Conservation (phyloP, 1,140 invertebrate genomes). For the Micrasema longulum region DNA sequence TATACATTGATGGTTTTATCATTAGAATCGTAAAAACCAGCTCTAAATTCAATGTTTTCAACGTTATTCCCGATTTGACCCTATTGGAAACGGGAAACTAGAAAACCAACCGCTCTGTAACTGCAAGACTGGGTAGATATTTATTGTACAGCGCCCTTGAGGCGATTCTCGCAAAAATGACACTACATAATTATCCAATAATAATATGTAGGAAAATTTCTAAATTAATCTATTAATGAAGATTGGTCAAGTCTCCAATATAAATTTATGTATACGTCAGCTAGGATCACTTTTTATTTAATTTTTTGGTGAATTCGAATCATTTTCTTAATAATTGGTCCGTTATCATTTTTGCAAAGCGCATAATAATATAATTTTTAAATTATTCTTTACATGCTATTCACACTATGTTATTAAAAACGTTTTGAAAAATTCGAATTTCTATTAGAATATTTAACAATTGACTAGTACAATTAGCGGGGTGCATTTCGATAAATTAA, state of each 20-base stretch:
- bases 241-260: constrained; percentile 17
- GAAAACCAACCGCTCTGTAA: too few relatives aligned
- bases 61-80: too few relatives aligned
- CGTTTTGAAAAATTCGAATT: constrained; percentile 28
- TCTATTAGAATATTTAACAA: constrained; percentile 31
- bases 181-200: too few relatives aligned
- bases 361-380: constrained; percentile 15
- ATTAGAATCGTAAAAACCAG: too few relatives aligned
- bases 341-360: constrained; percentile 14
- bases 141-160: too few relatives aligned
- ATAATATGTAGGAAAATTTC: not conserved
- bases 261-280: too few relatives aligned
- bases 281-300: constrained; percentile 12
- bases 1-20: too few relatives aligned
- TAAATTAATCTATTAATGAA: constrained; percentile 32
- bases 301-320: not conserved
- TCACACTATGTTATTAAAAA: constrained; percentile 29
- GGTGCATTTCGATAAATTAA: constrained; percentile 5
- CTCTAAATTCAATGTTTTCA: too few relatives aligned
- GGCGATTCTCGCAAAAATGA: too few relatives aligned
- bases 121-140: too few relatives aligned
- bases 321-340: constrained; percentile 26
- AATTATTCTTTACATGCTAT: constrained; percentile 27
- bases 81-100: too few relatives aligned
- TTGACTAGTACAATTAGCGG: constrained; percentile 21